Evolutionary conservation across 1,140 invertebrate genomes (phyloP), one percentile per base, ranked within the genome.

Genomic region (Eulimnadia texana): DNA sequence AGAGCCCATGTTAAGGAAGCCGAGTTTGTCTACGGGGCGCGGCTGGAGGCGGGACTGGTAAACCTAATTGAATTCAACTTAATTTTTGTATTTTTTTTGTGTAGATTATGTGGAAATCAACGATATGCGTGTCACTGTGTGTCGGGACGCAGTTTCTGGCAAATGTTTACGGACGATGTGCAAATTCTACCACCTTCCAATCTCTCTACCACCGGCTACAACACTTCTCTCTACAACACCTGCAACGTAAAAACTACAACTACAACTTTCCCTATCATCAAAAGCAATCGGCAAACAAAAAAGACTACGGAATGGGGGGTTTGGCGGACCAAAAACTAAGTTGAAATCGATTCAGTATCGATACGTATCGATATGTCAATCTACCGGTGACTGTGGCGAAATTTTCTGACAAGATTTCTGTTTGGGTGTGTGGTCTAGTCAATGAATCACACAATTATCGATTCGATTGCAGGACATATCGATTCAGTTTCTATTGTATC

Each of bases 111-210:
- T 93, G 80, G 89, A 93, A 82, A 86, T 92, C 79, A 84, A 84
- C 78, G 88, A 91, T 77, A 88, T 89, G 74, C 84, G 87, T 75
- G 90, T 93, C 78, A 89, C 88, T 73, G 90, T 93, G 70, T 94
- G 90, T 78, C 86, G 89, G 73, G 90, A 93, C 80, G 87, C 88
- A 74, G 89, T 87, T 70, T 90, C 89, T 73, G 89, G 89, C 71
- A 84, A 86, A 74, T 93, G 90, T 77, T 80, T 83, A 70, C 85
- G 89, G 73, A 84, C 86, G 73, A 81, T 85, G 75, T 93, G 90
- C 84, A 92, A 91, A 84, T 93, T 88, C 81, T 90, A 90, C 81
- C 87, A 90, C 80, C 88, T 90, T 80, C 88, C 87, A 69, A 82
- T 88, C 74, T 42, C 33, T 42, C 6, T 42, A 42, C 33, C 33